Evolutionary conservation across 2,797 vertebrate genomes (phyloP).

Genomic region (Pygocentrus nattereri): DNA sequence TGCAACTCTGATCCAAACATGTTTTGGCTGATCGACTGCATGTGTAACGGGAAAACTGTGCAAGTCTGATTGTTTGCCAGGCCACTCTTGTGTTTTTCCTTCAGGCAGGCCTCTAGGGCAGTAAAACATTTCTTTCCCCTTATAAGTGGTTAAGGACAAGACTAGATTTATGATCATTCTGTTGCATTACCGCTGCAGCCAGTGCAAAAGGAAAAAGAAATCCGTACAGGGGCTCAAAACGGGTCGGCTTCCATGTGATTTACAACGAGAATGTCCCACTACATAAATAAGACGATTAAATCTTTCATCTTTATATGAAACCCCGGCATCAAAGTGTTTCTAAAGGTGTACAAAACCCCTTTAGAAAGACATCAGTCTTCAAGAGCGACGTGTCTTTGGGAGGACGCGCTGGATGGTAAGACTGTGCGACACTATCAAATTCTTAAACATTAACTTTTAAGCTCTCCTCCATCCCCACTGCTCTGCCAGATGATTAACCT

Average conservation of each 20-base stretch:
- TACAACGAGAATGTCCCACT: neutral
- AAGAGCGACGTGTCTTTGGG: slow-evolving; percentile 12
- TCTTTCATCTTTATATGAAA: neutral
- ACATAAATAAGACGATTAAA: too few relatives aligned
- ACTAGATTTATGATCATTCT: neutral
- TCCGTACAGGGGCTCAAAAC: too few relatives aligned
- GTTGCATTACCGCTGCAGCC: too few relatives aligned
- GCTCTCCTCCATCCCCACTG: slow-evolving; percentile 10
- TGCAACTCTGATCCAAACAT: too few relatives aligned
- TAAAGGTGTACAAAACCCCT: slow-evolving; percentile 1
- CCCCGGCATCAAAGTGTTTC: neutral
- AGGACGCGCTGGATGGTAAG: neutral
- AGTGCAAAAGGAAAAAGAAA: neutral
- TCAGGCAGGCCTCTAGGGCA: neutral
- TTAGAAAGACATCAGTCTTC: neutral
- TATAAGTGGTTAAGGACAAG: neutral
- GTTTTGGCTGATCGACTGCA: too few relatives aligned
- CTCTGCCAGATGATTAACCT: slow-evolving; percentile 33
- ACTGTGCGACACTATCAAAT: slow-evolving; percentile 10
- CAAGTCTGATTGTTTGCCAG: too few relatives aligned
- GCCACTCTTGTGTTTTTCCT: too few relatives aligned
- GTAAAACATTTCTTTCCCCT: neutral
- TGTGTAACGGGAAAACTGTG: too few relatives aligned
- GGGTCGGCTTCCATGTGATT: neutral
- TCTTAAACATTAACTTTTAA: slow-evolving; percentile 45